Evolutionary conservation across 2,113 vertebrate species (phyloP).

Genomic region (Pycnonotus jocosus): DNA sequence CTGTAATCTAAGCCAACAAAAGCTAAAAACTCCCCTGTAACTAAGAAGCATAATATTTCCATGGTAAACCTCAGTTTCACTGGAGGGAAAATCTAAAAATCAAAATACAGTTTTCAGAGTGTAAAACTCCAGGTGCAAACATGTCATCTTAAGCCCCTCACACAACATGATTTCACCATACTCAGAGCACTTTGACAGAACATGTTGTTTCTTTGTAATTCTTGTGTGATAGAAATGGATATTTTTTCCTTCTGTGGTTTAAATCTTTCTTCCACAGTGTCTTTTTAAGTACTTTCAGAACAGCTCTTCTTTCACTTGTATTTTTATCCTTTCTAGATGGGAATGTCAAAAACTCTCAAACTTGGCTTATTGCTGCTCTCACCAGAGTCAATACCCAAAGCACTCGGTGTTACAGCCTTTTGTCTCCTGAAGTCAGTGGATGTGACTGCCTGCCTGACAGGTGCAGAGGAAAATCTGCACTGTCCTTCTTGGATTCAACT

Average conservation of each 20-base stretch:
- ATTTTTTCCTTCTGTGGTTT: background rate
- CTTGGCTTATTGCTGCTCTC: background rate
- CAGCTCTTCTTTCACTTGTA: background rate
- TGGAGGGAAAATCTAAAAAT: background rate
- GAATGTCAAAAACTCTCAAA: background rate
- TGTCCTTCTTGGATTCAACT: background rate
- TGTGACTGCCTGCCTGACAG: background rate
- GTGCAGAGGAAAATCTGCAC: conserved; percentile 8
- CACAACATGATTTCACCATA: background rate
- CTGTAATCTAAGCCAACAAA: background rate
- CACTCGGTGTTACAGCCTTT: background rate
- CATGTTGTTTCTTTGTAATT: background rate
- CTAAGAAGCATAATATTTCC: background rate
- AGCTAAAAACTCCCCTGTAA: background rate
- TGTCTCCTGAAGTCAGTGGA: background rate
- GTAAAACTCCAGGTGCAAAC: background rate
- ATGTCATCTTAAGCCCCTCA: background rate
- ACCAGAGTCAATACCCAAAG: background rate
- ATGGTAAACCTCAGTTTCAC: background rate
- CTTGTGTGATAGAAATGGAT: background rate
- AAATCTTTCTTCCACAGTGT: background rate
- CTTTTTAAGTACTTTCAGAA: background rate
- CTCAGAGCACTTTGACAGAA: background rate
- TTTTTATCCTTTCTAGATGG: background rate
- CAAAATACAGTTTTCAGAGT: background rate